A percentile compares a stretch with the other conserved stretches of the same genome.
phyloP scores from a whole-genome alignment of 2,797 vertebrate genomes.

The Dallia pectoralis region DNA sequence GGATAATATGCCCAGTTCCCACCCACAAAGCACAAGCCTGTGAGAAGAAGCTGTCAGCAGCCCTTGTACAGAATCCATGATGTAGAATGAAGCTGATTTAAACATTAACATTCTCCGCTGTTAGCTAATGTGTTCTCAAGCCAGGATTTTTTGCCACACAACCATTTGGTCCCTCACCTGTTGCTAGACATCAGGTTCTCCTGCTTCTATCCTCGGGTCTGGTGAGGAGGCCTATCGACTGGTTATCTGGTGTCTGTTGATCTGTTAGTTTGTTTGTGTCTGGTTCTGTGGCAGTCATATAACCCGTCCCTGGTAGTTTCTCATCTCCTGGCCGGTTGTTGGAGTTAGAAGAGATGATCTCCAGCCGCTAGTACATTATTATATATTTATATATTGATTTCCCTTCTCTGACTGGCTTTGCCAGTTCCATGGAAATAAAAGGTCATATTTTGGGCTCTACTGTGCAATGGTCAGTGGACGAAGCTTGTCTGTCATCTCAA shows the following conservation, averaged over 20 bases:
- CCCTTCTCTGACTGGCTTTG: neutral
- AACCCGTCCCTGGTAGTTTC: neutral
- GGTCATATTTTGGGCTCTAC: neutral
- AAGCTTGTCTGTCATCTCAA: neutral
- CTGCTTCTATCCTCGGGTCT: no score
- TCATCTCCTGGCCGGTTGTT: neutral
- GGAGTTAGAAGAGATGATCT: neutral
- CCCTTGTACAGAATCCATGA: neutral
- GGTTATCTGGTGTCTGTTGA: neutral
- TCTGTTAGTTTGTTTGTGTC: neutral
- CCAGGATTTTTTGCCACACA: slow-evolving; percentile 24
- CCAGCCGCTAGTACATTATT: neutral
- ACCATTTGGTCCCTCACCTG: slow-evolving; percentile 50
- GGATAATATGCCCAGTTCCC: neutral
- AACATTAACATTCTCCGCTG: slow-evolving; percentile 34
- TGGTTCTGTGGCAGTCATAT: neutral
- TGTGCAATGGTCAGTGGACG: neutral
- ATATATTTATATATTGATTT: neutral
- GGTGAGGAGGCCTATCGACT: no score
- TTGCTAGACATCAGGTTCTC: slow-evolving; percentile 1
- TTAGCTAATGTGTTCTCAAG: slow-evolving; percentile 2
- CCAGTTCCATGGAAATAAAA: neutral
- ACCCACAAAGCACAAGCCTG: neutral
- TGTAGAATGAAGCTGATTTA: slow-evolving; percentile 43
- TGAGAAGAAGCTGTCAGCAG: neutral